A percentile compares a stretch with the other conserved stretches of the same genome.
Conservation (phyloP, 1,140 invertebrate species). For the Aphelenchoides besseyi region DNA sequence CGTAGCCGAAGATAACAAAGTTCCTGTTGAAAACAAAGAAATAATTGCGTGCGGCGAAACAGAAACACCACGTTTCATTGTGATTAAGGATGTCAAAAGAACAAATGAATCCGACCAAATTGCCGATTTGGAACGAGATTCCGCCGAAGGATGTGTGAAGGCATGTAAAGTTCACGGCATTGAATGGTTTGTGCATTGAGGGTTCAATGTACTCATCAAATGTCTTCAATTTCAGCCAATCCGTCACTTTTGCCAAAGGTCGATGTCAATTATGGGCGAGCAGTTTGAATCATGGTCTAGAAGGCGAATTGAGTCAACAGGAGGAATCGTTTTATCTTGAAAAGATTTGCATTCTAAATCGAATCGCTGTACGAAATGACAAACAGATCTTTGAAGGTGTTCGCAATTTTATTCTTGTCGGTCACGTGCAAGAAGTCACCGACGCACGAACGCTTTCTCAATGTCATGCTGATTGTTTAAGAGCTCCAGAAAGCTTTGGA, state of each 20-base stretch:
- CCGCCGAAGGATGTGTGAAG: background rate
- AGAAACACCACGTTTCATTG: background rate
- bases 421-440: slow-evolving; percentile 40
- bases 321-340: slow-evolving; percentile 24
- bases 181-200: background rate
- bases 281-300: background rate
- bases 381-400: slow-evolving; percentile 27
- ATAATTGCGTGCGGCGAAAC: background rate
- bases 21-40: background rate
- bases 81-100: background rate
- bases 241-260: background rate
- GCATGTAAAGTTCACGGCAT: background rate
- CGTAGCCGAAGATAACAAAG: background rate
- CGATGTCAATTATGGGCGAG: background rate
- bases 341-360: slow-evolving; percentile 31
- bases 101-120: background rate
- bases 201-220: background rate
- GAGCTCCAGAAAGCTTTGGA: slow-evolving; percentile 46
- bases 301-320: background rate
- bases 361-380: slow-evolving; percentile 13
- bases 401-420: slow-evolving; percentile 37
- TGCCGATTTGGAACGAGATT: background rate
- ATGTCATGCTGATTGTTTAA: slow-evolving; percentile 37
- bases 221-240: background rate
- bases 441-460: slow-evolving; percentile 31